Percentiles rank a stretch among this genome's conserved stretches.
These are phyloP conservation scores for Galeruca laticollis DNA, from an alignment of 2,888 invertebrate genomes.

Conservation along the genomic window DNA sequence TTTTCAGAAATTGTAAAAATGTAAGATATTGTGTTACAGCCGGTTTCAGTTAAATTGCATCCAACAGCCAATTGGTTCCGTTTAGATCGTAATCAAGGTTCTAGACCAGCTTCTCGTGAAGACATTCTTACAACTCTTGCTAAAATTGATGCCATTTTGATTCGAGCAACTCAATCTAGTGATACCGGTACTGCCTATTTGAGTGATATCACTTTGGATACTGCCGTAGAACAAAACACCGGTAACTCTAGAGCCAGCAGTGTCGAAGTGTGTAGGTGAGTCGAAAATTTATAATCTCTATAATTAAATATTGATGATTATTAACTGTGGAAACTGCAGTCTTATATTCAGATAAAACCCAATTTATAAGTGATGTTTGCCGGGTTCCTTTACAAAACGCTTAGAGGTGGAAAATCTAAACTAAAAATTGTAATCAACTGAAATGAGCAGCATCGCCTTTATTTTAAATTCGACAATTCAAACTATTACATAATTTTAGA, in stretches of 20 bases:
- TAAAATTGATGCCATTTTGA: constrained; percentile 84
- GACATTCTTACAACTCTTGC: constrained; percentile 89
- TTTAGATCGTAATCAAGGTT: constrained; percentile 68
- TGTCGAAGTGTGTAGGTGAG: constrained; percentile 78
- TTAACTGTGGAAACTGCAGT: too few relatives aligned
- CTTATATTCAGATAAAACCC: too few relatives aligned
- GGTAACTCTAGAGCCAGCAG: constrained; percentile 75
- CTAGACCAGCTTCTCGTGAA: constrained; percentile 76
- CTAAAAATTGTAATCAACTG: too few relatives aligned
- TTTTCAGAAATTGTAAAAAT: not conserved
- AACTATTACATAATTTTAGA: too few relatives aligned
- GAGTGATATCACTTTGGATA: constrained; percentile 88
- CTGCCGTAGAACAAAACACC: constrained; percentile 76
- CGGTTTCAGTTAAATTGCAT: constrained; percentile 74
- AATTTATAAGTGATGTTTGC: too few relatives aligned
- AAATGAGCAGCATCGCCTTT: too few relatives aligned
- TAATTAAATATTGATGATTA: too few relatives aligned
- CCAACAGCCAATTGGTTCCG: constrained; percentile 77
- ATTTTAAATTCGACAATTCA: too few relatives aligned
- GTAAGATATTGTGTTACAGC: constrained; percentile 63
- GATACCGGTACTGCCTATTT: constrained; percentile 77
- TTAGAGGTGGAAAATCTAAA: too few relatives aligned
- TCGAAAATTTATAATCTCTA: not conserved
- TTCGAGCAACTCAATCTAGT: constrained; percentile 81
- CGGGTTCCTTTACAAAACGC: too few relatives aligned